Percentiles rank a stretch among this genome's conserved stretches.
Conservation (phyloP, 2,113 vertebrate species). For the Mola mola region DNA sequence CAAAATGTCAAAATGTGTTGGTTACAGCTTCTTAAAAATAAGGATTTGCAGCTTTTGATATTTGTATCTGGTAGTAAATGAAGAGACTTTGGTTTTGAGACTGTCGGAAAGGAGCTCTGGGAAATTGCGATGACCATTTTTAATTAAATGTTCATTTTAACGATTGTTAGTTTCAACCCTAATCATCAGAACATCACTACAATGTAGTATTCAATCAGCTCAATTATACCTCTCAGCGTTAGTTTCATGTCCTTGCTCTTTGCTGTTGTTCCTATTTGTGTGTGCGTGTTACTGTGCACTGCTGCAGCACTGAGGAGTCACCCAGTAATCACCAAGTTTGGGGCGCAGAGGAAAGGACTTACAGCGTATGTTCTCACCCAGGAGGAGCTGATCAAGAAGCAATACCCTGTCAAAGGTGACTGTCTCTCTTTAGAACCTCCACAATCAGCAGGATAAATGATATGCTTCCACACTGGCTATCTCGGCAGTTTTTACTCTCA, state of each 20-base stretch:
- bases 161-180: no score
- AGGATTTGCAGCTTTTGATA: no score
- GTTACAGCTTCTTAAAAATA: no score
- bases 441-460: not conserved
- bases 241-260: not conserved
- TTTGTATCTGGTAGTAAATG: no score
- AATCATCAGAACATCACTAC: not conserved
- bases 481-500: no score
- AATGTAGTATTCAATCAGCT: not conserved
- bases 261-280: not conserved
- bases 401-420: constrained; percentile 75
- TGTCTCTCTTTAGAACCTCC: not conserved
- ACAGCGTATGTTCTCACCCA: constrained; percentile 68
- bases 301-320: constrained; percentile 59
- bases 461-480: no score
- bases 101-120: no score
- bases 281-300: constrained; percentile 7
- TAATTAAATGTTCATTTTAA: no score
- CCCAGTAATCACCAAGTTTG: constrained; percentile 74
- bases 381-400: constrained; percentile 68
- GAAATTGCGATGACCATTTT: no score
- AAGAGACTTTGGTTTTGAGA: no score
- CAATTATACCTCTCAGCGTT: no score
- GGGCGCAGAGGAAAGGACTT: constrained; percentile 56
- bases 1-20: no score